Evolutionary conservation across 2,888 invertebrate genomes (phyloP).

Genomic region (Brachypterus glaber): DNA sequence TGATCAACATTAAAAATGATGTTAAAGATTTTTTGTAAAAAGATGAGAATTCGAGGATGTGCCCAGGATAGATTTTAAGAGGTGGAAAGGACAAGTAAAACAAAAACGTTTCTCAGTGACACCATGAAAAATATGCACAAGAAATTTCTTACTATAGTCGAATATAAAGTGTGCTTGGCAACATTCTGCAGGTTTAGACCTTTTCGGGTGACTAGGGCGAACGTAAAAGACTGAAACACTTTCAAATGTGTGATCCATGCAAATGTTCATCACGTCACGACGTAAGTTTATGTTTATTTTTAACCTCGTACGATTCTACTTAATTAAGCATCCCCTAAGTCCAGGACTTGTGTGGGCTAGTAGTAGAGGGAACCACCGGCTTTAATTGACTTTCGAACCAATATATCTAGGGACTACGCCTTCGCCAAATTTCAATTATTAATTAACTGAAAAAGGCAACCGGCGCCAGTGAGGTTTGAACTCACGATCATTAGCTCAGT

Average conservation of each 20-base stretch:
- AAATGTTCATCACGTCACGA: not conserved
- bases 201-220: slow-evolving; percentile 3
- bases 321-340: too few species aligned
- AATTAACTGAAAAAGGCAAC: too few species aligned
- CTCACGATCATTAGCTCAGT: too few species aligned
- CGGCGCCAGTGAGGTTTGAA: too few species aligned
- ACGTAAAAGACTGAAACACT: slow-evolving; percentile 1
- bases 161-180: slow-evolving; percentile 1
- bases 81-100: not conserved
- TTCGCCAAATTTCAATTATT: too few species aligned
- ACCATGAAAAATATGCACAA: slow-evolving; percentile 4
- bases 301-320: too few species aligned
- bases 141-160: not conserved
- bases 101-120: slow-evolving; percentile 5
- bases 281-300: not conserved
- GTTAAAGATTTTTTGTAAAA: not conserved
- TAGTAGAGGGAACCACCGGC: too few species aligned
- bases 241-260: slow-evolving; percentile 1
- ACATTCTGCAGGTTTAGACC: slow-evolving; percentile 2
- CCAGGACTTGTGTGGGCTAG: too few species aligned
- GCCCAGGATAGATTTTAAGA: not conserved
- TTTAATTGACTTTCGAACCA: too few species aligned
- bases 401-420: too few species aligned
- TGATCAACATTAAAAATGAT: not conserved
- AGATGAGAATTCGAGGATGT: not conserved